Percentiles rank a stretch among this genome's conserved stretches.
Evolutionary conservation across 2,113 vertebrate species (phyloP).

Genomic region (Chionodraco myersi): DNA sequence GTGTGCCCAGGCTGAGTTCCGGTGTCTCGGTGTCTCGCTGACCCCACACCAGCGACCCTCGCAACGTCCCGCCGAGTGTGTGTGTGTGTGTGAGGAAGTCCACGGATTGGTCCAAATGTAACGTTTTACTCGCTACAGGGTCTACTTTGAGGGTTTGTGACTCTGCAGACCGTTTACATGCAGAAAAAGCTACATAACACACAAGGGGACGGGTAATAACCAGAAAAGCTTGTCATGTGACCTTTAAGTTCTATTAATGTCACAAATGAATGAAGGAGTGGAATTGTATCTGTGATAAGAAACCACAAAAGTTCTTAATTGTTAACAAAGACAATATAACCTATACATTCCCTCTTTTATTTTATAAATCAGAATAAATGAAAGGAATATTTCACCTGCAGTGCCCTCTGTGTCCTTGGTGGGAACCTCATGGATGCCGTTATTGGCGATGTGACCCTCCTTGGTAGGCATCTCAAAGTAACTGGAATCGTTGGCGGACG

Average conservation of each 20-base stretch:
- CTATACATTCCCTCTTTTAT: background rate
- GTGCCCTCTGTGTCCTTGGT: slow-evolving; percentile 92
- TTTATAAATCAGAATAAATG: background rate
- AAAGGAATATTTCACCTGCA: slow-evolving; percentile 65
- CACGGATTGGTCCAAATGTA: too few species aligned
- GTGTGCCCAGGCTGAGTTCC: too few species aligned
- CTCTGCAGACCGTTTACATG: too few species aligned
- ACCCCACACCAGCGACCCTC: too few species aligned
- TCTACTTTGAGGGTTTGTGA: too few species aligned
- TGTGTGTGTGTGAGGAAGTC: too few species aligned
- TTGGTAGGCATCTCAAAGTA: slow-evolving; percentile 97
- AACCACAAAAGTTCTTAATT: background rate
- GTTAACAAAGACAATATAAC: background rate
- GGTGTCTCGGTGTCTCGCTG: too few species aligned
- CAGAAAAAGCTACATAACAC: too few species aligned
- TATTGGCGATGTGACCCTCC: slow-evolving; percentile 90
- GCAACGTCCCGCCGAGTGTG: too few species aligned
- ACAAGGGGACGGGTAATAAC: too few species aligned
- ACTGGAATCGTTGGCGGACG: slow-evolving; percentile 89
- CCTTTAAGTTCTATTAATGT: background rate
- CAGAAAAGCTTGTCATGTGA: too few species aligned
- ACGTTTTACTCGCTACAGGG: too few species aligned
- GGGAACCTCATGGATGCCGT: slow-evolving; percentile 93
- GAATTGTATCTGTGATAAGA: background rate
- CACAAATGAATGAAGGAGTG: background rate